A percentile compares a stretch with the other conserved stretches of the same genome.
Evolutionary conservation across 2,113 vertebrate species (phyloP).

Genomic region (Perccottus glenii): DNA sequence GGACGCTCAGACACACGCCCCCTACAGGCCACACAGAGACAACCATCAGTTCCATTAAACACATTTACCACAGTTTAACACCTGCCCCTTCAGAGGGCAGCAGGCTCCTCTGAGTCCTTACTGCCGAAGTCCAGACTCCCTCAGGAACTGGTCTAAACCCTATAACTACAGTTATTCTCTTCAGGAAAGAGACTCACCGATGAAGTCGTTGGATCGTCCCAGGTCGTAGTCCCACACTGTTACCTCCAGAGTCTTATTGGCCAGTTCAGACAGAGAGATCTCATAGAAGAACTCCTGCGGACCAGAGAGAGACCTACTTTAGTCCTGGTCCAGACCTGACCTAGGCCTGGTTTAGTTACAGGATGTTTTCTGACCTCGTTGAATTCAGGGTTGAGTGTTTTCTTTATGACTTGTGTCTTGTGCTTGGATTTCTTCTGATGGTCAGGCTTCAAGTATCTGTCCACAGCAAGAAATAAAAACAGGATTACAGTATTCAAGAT

Average conservation of each 20-base stretch:
- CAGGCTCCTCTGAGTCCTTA: no score
- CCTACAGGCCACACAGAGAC: conserved; percentile 59
- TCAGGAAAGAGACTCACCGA: conserved; percentile 75
- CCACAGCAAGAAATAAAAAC: background rate
- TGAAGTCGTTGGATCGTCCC: conserved; percentile 89
- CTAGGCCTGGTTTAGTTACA: background rate
- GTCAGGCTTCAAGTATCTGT: conserved; percentile 89
- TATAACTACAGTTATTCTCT: no score
- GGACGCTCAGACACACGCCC: conserved; percentile 82
- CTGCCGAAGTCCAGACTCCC: no score
- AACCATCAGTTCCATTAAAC: no score
- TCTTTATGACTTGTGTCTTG: conserved; percentile 88
- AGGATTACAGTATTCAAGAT: no score
- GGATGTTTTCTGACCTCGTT: conserved; percentile 79
- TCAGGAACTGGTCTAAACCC: no score
- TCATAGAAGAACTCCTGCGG: conserved; percentile 88
- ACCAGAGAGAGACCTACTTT: background rate
- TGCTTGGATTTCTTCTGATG: conserved; percentile 89
- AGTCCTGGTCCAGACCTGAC: background rate
- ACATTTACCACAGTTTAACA: no score
- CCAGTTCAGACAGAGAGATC: conserved; percentile 80
- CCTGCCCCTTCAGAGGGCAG: no score
- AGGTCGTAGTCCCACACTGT: conserved; percentile 91
- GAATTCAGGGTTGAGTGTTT: conserved; percentile 90
- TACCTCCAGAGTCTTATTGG: conserved; percentile 84